Evolutionary conservation across 2,888 invertebrate species (phyloP).

Genomic region (Ferdinandea cuprea): DNA sequence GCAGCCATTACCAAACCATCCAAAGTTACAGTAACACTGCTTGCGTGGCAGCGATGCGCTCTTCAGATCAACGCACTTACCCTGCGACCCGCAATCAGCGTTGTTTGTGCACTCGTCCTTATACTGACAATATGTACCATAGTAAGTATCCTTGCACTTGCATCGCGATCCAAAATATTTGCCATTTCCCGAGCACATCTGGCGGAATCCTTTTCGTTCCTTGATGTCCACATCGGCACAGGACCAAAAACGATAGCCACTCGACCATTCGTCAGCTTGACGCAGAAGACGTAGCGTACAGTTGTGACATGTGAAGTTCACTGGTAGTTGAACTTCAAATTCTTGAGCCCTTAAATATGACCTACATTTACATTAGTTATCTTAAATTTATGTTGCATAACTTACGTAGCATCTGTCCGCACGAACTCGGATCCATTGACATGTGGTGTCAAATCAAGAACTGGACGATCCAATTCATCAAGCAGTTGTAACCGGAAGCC

Average conservation of each 20-base stretch:
- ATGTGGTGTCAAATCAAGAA: conserved; percentile 92
- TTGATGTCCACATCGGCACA: conserved; percentile 96
- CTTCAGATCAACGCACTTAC: conserved; percentile 92
- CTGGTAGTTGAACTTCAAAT: conserved; percentile 91
- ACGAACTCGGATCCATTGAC: conserved; percentile 92
- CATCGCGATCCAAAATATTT: conserved; percentile 90
- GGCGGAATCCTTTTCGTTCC: conserved; percentile 89
- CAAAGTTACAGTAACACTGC: conserved; percentile 95
- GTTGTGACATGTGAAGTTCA: conserved; percentile 92
- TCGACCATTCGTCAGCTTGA: conserved; percentile 95
- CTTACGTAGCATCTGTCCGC: conserved; percentile 94
- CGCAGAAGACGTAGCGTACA: conserved; percentile 95
- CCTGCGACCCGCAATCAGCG: conserved; percentile 93
- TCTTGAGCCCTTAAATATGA: conserved; percentile 88
- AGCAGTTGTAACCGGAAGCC: conserved; percentile 94
- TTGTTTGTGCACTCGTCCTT: conserved; percentile 93
- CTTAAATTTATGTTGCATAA: conserved; percentile 74
- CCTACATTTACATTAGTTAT: conserved; percentile 9
- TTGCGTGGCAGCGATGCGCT: conserved; percentile 91
- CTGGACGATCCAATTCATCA: conserved; percentile 92
- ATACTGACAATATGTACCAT: conserved; percentile 93
- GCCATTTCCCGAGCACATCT: conserved; percentile 93
- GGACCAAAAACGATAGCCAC: conserved; percentile 95
- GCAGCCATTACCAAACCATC: conserved; percentile 94
- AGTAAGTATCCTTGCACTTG: conserved; percentile 91